A percentile compares a stretch with the other conserved stretches of the same genome.
Evolutionary conservation across 2,888 invertebrate genomes (phyloP).

Genomic region (Schizaphis graminum): DNA sequence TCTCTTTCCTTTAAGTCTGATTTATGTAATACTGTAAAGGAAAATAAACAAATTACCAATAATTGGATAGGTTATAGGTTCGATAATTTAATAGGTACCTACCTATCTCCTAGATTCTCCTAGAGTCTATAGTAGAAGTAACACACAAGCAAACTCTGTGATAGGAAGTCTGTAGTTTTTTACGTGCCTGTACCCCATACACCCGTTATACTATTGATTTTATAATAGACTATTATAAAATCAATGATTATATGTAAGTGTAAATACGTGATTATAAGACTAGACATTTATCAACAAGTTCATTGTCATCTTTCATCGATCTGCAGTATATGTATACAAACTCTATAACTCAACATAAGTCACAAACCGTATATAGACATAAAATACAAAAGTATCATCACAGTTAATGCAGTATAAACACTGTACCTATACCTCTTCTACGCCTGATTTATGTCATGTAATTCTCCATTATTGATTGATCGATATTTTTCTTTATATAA

Average conservation of each 20-base stretch:
- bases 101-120: not conserved
- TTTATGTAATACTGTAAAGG: not conserved
- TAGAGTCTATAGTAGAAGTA: not conserved
- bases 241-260: not conserved
- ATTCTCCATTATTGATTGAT: not conserved
- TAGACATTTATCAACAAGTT: not conserved
- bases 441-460: not conserved
- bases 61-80: no score
- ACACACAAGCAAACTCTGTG: not conserved
- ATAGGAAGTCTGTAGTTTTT: not conserved
- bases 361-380: not conserved
- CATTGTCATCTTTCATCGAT: not conserved
- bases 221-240: no score
- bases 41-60: not conserved
- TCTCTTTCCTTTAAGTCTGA: not conserved
- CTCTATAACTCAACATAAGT: not conserved
- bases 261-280: not conserved
- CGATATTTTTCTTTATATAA: not conserved
- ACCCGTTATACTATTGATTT: not conserved
- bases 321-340: not conserved
- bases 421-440: not conserved
- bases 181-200: not conserved
- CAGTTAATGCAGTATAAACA: not conserved
- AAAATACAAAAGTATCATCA: not conserved
- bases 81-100: not conserved